Base-by-base conservation (phyloP, 2,888 invertebrate genomes). In the Mythimna vitellina region DNA sequence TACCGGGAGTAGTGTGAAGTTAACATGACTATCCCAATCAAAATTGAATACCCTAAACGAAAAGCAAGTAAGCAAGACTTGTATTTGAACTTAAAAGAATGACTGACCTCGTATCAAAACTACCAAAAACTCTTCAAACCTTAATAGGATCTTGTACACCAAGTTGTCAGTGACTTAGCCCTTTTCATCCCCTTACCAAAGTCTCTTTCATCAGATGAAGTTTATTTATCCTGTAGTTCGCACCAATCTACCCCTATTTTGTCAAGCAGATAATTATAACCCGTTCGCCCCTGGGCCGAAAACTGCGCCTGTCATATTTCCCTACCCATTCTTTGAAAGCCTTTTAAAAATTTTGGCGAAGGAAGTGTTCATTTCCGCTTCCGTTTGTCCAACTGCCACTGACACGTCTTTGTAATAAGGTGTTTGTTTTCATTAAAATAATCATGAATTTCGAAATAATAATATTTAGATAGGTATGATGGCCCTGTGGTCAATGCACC, bases 261-360 rank as follows among this genome's bases (percentile, higher is more conserved):
- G 84, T 83, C 79, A 82, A 76, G 29, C 65, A 71, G 68, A 78
- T 85, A 86, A 85, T 85, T 85, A 85, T 82, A 79, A 80, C 84
- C 78, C 85, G 53, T 80, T 67, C 71, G 58, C 84, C 85, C 79
- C 60, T 12, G 60, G 81, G 84, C 75, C 57, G 76, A 69, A 76
- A 75, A 76, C 86, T 84, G 81, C 60, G n/a, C 38, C 75, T 80
- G 85, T 85, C 84, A 81, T 76, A 78, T 72, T 77, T 49, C 71
- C 75, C 53, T 70, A 71, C 70, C 56, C 57, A 77, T 82, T 82
- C 70, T 82, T 81, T 74, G 76, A 68, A 65, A 56, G 76, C 65
- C 86, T 76, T 82, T 84, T 72, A 80, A 85, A 83, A 76, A 70
- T 61, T 76, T 86, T 75, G 79, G 65, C 76, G 49, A 73, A 82